Evolutionary conservation across 2,888 invertebrate species (phyloP).

Genomic region (Chironomus tentans): DNA sequence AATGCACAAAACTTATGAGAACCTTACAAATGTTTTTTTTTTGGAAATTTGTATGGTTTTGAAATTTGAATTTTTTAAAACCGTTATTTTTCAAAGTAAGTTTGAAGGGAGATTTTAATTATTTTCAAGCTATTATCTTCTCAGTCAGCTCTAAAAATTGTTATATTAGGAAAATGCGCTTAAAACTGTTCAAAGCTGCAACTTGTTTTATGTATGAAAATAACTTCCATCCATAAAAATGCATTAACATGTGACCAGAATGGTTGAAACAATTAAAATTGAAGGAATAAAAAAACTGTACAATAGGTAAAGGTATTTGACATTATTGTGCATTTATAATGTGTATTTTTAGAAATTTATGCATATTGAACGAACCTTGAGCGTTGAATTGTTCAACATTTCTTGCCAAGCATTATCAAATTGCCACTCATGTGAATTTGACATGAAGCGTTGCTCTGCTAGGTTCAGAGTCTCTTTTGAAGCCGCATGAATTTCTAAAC

Average conservation of each 20-base stretch:
- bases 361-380: conserved; percentile 56
- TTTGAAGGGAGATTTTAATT: no score
- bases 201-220: no score
- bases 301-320: background rate
- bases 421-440: conserved; percentile 50
- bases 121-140: no score
- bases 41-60: no score
- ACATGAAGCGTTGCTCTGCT: conserved; percentile 66
- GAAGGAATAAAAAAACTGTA: background rate
- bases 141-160: no score
- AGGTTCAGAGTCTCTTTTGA: conserved; percentile 89
- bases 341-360: conserved; percentile 26
- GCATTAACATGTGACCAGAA: background rate
- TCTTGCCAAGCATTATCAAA: conserved; percentile 97
- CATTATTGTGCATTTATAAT: background rate
- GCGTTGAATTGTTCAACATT: conserved; percentile 90
- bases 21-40: no score
- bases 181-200: no score
- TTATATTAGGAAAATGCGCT: no score
- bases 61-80: no score
- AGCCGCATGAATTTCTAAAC: conserved; percentile 73
- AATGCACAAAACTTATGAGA: no score
- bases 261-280: background rate
- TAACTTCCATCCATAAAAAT: background rate
- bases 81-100: no score